A percentile compares a stretch with the other conserved stretches of the same genome.
Evolutionary conservation across 1,140 invertebrate genomes (phyloP).

Genomic region (Pseudomyrmex pallidus): DNA sequence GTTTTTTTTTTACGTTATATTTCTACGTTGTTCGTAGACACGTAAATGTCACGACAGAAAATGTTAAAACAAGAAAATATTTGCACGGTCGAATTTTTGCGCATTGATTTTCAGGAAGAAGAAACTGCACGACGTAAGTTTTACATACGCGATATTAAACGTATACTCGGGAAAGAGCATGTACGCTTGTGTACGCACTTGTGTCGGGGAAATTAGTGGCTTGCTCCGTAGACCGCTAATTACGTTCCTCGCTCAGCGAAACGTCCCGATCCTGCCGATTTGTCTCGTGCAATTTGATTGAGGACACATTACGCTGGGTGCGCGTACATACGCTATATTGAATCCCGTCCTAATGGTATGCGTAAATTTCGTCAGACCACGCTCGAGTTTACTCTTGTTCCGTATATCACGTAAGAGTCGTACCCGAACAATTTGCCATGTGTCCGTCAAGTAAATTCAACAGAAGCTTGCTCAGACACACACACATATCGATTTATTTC

Average conservation of each 20-base stretch:
- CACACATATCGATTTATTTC: slow-evolving; percentile 19
- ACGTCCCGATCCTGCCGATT: slow-evolving; percentile 30
- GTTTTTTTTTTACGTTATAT: not conserved
- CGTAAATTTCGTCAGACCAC: slow-evolving; percentile 23
- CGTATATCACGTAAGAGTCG: not conserved
- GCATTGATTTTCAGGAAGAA: not conserved
- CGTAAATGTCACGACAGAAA: not conserved
- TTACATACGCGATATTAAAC: not conserved
- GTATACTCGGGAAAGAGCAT: not conserved
- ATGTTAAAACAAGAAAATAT: not conserved
- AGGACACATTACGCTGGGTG: slow-evolving; percentile 41
- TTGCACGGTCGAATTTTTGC: not conserved
- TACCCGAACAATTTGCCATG: not conserved
- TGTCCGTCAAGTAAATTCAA: slow-evolving; percentile 7
- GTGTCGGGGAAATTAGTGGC: slow-evolving; percentile 35
- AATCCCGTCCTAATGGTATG: slow-evolving; percentile 9
- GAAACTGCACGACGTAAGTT: not conserved
- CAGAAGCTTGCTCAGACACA: not conserved
- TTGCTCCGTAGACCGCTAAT: slow-evolving; percentile 41
- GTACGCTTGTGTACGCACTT: not conserved
- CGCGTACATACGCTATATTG: slow-evolving; percentile 16
- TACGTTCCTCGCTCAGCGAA: slow-evolving; percentile 5
- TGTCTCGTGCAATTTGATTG: slow-evolving; percentile 61
- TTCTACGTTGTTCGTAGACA: not conserved
- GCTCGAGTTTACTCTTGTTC: slow-evolving; percentile 9